A percentile compares a stretch with the other conserved stretches of the same genome.
Evolutionary conservation across 2,888 invertebrate genomes (phyloP).

Genomic region (Sarcophaga carnaria): DNA sequence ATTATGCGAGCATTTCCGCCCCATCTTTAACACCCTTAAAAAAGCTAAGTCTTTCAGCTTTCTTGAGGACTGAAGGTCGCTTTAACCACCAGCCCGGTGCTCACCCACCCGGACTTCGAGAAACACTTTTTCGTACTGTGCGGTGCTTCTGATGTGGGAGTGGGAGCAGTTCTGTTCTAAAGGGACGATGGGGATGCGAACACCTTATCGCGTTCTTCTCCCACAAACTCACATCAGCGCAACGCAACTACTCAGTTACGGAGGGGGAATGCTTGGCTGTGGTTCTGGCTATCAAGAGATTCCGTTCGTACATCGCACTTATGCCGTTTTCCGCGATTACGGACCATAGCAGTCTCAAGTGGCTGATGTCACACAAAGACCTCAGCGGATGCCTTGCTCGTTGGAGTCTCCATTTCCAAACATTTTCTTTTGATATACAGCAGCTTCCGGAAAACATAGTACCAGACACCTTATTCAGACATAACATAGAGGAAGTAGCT

Average conservation of each 20-base stretch:
- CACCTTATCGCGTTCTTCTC: neutral
- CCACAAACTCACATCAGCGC: no score
- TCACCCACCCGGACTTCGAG: no score
- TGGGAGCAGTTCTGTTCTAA: conserved; percentile 2
- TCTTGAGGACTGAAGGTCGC: neutral
- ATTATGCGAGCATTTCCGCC: conserved; percentile 22
- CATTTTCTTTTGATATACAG: neutral
- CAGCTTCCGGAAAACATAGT: neutral
- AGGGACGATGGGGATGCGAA: neutral
- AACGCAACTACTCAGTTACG: neutral
- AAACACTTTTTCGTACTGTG: no score
- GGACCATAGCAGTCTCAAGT: no score
- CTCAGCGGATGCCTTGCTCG: neutral
- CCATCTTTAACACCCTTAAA: conserved; percentile 38
- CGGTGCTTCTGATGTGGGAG: no score
- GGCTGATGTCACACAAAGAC: neutral
- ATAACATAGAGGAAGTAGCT: neutral
- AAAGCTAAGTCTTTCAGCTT: conserved; percentile 15
- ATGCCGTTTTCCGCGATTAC: no score
- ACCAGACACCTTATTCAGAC: neutral
- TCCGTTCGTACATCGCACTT: no score
- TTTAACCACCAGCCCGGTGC: no score
- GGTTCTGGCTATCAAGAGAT: no score
- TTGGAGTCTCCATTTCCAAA: neutral
- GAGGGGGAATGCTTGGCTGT: no score